Evolutionary conservation across 2,888 invertebrate species (phyloP).

Genomic region (Drosophila meridionalis): DNA sequence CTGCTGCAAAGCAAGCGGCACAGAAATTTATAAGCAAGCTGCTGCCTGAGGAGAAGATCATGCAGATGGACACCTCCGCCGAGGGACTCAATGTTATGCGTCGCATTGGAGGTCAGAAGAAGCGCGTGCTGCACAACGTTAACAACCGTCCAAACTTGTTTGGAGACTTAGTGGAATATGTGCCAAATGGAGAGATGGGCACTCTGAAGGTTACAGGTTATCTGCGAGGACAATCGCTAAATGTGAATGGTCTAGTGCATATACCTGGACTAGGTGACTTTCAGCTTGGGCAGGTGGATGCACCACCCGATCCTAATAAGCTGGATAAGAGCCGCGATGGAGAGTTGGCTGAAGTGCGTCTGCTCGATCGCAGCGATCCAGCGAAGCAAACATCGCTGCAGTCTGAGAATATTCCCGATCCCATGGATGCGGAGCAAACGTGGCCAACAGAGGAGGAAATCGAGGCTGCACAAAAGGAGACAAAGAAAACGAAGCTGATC

Average conservation of each 20-base stretch:
- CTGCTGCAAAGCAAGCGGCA: conserved; percentile 84
- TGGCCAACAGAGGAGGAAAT: conserved; percentile 98
- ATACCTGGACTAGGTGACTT: conserved; percentile 97
- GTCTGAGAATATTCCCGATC: conserved; percentile 93
- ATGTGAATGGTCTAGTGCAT: conserved; percentile 95
- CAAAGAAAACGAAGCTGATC: conserved; percentile 89
- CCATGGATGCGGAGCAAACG: conserved; percentile 98
- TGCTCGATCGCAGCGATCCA: conserved; percentile 87
- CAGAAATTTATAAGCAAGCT: conserved; percentile 88
- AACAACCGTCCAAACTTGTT: conserved; percentile 93
- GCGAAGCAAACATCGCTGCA: conserved; percentile 90
- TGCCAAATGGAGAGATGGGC: conserved; percentile 86
- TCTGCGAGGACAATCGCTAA: conserved; percentile 92
- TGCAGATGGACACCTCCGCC: conserved; percentile 90
- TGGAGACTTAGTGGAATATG: conserved; percentile 91
- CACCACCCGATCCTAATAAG: conserved; percentile 89
- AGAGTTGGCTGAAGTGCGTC: conserved; percentile 80
- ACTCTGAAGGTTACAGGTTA: conserved; percentile 94
- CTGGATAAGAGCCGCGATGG: conserved; percentile 85
- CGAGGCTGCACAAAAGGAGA: conserved; percentile 87
- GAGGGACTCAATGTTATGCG: conserved; percentile 91
- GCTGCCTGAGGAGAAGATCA: conserved; percentile 93
- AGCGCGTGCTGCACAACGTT: conserved; percentile 90
- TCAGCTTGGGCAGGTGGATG: conserved; percentile 93
- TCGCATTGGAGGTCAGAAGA: conserved; percentile 93